Base-by-base conservation (phyloP, 2,888 invertebrate genomes). In the Chrysolina haemoptera region DNA sequence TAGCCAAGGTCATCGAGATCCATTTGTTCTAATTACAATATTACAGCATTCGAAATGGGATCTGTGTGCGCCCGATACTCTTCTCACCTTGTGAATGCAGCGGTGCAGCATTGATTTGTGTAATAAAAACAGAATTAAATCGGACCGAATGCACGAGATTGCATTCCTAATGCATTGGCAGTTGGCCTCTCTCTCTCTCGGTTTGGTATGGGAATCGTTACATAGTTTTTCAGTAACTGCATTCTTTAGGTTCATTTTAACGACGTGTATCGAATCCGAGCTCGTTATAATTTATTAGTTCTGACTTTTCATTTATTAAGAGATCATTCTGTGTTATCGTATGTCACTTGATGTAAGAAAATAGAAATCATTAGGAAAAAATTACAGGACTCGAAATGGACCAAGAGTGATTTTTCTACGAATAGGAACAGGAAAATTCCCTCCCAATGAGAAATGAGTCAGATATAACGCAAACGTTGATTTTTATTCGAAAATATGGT, bases 1-100 rank as follows among this genome's bases (percentile, higher is more conserved):
- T 9, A 22, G 59, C 20, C 67, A 67, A 67, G 67, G 67, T 67
- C 20, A 67, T 67, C 67, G 53, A 67, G 67, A 67, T 67, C 16
- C 67, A 11, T 67, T 53, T 14, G 16, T n/a, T 35, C 50, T 53
- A 35, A 67, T 67, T 53, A 67, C 11, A 53, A 53, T 67, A 53
- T 67, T 43, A 67, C 67, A 53, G 11, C 53, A 59, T 59, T 59
- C 35, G 59, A 14, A 59, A 59, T 59, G 27, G 27, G 59, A 59
- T 59, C 59, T 59, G 22, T 59, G 55, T 22, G 20, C 22, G 27
- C 43, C 14, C 43, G 46, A 55, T 22, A n/a, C 59, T 59, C 59
- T 59, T 59, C 59, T 59, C n/a, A 55, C 55, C 6, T 55, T 22
- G 18, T 55, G 55, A 46, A 46, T 46, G 12, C 20, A 53, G 11